Evolutionary conservation across 2,113 vertebrate genomes (phyloP).

Genomic region (Oryzias melastigma): DNA sequence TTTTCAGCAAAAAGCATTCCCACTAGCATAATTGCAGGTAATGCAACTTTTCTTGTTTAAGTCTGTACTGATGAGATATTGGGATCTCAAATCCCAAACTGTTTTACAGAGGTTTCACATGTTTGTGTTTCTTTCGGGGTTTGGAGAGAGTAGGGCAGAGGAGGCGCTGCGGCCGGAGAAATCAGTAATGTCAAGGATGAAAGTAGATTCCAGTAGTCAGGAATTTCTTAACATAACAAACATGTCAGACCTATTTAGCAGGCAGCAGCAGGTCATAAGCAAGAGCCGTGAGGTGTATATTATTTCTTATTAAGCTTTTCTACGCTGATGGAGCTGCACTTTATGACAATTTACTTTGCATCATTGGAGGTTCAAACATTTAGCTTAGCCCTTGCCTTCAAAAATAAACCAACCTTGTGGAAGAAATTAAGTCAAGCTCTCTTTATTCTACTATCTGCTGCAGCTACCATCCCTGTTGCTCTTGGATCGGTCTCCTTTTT

Average conservation of each 20-base stretch:
- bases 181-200: slow-evolving; percentile 61
- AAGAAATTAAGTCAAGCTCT: slow-evolving; percentile 10
- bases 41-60: neutral
- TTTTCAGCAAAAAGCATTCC: too few species aligned
- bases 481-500: slow-evolving; percentile 10
- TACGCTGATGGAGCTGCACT: slow-evolving; percentile 50
- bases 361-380: slow-evolving; percentile 70
- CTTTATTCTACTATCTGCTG: too few species aligned
- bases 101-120: slow-evolving; percentile 19
- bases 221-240: slow-evolving; percentile 79
- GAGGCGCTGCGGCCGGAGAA: slow-evolving; percentile 47
- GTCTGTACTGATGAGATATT: neutral
- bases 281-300: slow-evolving; percentile 65
- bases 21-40: too few species aligned
- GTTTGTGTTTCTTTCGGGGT: slow-evolving; percentile 40
- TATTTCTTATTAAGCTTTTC: slow-evolving; percentile 73
- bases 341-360: slow-evolving; percentile 68
- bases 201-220: slow-evolving; percentile 78
- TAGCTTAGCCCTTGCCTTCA: slow-evolving; percentile 58
- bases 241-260: slow-evolving; percentile 72
- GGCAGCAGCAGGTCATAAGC: slow-evolving; percentile 43
- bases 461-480: too few species aligned
- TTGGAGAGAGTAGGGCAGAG: slow-evolving; percentile 28
- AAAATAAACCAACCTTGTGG: slow-evolving; percentile 60
- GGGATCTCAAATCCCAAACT: slow-evolving; percentile 22